Percentiles rank a stretch among this genome's conserved stretches.
phyloP scores from a whole-genome alignment of 2,797 vertebrate genomes.

The Alectoris magna region DNA sequence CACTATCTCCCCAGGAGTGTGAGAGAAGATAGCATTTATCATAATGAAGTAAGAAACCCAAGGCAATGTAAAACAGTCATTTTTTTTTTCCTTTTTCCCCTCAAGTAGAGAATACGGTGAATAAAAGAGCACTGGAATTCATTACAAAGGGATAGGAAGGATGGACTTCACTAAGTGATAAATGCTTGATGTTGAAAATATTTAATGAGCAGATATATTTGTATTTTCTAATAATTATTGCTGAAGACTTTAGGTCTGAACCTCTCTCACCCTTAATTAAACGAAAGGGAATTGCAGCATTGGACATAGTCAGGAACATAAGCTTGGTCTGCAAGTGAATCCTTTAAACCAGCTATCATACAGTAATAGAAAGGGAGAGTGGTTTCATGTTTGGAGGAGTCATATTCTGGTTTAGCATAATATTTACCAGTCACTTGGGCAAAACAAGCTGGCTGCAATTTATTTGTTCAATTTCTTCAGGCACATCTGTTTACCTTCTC shows the following conservation, averaged over 20 bases:
- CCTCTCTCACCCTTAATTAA: background rate
- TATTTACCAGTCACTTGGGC: background rate
- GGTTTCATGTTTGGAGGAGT: background rate
- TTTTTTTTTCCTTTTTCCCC: background rate
- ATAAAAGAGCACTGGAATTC: background rate
- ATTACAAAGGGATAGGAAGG: background rate
- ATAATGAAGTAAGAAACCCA: background rate
- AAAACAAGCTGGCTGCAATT: background rate
- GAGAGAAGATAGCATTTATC: slow-evolving; percentile 16
- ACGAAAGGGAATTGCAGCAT: background rate
- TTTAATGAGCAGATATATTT: background rate
- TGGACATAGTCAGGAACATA: background rate
- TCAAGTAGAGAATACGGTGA: background rate
- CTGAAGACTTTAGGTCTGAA: background rate
- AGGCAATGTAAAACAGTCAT: background rate
- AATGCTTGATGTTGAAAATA: background rate
- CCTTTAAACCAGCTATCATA: background rate
- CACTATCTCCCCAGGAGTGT: background rate
- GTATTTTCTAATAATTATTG: background rate
- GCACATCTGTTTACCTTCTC: background rate
- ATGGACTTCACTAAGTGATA: background rate
- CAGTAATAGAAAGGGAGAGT: background rate
- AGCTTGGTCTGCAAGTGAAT: background rate
- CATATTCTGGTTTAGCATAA: background rate
- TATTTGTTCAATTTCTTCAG: background rate